phyloP scores from a whole-genome alignment of 2,113 vertebrate species.

The Urocolius indicus region DNA sequence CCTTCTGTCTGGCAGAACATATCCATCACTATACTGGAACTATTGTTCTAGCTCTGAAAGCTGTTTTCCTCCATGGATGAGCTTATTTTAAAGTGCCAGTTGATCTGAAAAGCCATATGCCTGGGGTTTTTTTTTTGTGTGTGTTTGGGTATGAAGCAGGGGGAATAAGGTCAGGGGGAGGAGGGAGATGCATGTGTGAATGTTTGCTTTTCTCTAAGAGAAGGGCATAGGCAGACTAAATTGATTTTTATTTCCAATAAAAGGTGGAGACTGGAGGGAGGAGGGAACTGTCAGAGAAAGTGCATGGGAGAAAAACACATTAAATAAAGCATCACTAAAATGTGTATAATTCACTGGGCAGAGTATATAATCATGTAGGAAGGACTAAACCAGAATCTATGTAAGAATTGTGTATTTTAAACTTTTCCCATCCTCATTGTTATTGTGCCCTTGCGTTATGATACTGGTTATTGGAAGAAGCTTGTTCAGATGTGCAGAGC shows the following conservation, averaged over 20 bases:
- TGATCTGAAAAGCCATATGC: conserved; percentile 60
- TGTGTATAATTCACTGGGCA: background rate
- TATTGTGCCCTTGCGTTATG: background rate
- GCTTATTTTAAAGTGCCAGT: conserved; percentile 57
- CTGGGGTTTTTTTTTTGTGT: background rate
- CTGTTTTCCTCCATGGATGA: conserved; percentile 36
- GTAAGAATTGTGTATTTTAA: background rate
- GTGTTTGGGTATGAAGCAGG: background rate
- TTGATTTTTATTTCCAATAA: conserved; percentile 59
- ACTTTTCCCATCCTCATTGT: background rate
- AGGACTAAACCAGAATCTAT: background rate
- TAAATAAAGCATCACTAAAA: background rate
- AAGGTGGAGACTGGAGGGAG: background rate
- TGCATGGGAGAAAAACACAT: conserved; percentile 7
- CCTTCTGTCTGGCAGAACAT: conserved; percentile 46
- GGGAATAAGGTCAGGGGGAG: background rate
- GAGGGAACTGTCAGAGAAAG: background rate
- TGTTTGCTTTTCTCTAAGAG: background rate
- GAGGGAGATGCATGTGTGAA: background rate
- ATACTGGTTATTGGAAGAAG: background rate
- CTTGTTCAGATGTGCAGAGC: conserved; percentile 15
- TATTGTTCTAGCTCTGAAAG: conserved; percentile 61
- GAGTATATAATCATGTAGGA: background rate
- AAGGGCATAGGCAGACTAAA: conserved; percentile 39
- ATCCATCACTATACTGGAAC: background rate